Base-by-base conservation (phyloP, 2,113 vertebrate species). In the Microtus richardsoni region DNA sequence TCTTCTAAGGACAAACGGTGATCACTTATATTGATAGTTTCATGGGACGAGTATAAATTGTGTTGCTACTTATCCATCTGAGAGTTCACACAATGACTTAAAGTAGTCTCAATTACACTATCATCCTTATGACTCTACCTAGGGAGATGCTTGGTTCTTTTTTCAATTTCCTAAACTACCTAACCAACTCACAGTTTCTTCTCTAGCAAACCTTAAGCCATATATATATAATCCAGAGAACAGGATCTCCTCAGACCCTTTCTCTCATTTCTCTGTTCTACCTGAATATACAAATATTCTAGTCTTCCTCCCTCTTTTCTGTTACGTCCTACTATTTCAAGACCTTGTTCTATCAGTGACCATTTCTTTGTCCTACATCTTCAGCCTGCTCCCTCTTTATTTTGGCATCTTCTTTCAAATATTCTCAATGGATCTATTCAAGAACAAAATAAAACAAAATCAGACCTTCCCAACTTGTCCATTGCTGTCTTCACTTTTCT, bases 371-470 rank as follows among this genome's bases (percentile, higher is more conserved):
- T 68, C 66, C n/a, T 47, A 3, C 28, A 75, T 33, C 39, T 71
- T 83, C 7, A 62, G 14, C 36, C 52, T 28, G 49, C 30, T 47
- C 36, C 8, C 49, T 75, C 41, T 71, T 94, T 68, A 94, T 84
- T 28, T 84, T 28, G 30, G 24, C 44, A 89, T 73, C n/a, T 85
- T 44, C 77, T 71, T 94, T 84, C 74, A 77, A 88, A 78, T 14
- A 92, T 5, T 66, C 3, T 91, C 49, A 62, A 24, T 62, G 13
- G 86, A 17, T 91, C 39, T 83, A 33, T 75, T 91, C n/a, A 71
- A 91, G 36, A 77, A 83, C 24, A 88, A 83, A 96, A 77, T 62
- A 88, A 19, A 91, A 83, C 64, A n/a, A 24, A 64, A 39, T 26
- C 52, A 82, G n/a, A 60, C 21, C 16, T 39, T 60, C 54, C 79